These are phyloP conservation scores for Myotis brandtii DNA, from an alignment of 2,113 vertebrate species.

Conservation along the genomic window DNA sequence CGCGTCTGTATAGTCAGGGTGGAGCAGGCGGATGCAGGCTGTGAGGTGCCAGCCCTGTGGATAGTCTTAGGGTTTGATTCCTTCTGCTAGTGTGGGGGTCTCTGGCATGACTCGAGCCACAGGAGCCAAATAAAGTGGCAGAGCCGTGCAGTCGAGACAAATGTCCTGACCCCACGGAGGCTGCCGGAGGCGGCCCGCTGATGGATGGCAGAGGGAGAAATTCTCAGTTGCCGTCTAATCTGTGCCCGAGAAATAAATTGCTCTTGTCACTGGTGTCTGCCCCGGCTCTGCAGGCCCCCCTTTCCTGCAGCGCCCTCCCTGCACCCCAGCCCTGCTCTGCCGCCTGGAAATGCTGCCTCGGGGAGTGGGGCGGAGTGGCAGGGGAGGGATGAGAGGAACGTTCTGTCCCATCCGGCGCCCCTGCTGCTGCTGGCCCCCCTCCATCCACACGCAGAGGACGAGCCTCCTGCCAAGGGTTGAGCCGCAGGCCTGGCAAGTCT, in stretches of 20 bases:
- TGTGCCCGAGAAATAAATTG: conserved; percentile 76
- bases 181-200: conserved; percentile 59
- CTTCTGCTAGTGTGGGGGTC: background rate
- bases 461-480: background rate
- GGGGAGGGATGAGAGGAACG: background rate
- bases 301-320: conserved; percentile 62
- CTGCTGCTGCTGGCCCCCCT: background rate
- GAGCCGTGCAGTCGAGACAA: conserved; percentile 59
- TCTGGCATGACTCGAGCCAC: background rate
- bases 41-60: background rate
- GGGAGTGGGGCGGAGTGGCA: background rate
- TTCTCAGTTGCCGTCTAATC: conserved; percentile 79
- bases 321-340: background rate
- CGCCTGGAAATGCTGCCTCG: conserved; percentile 26
- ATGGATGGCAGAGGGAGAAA: conserved; percentile 73
- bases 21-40: too few relatives aligned
- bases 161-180: conserved; percentile 37
- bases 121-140: conserved; percentile 41
- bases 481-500: background rate
- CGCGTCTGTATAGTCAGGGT: background rate
- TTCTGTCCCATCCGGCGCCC: background rate
- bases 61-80: background rate
- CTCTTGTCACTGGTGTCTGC: conserved; percentile 77
- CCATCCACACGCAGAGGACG: background rate
- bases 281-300: conserved; percentile 64